phyloP scores from a whole-genome alignment of 2,797 vertebrate species.

The Sebastes baramenuke region DNA sequence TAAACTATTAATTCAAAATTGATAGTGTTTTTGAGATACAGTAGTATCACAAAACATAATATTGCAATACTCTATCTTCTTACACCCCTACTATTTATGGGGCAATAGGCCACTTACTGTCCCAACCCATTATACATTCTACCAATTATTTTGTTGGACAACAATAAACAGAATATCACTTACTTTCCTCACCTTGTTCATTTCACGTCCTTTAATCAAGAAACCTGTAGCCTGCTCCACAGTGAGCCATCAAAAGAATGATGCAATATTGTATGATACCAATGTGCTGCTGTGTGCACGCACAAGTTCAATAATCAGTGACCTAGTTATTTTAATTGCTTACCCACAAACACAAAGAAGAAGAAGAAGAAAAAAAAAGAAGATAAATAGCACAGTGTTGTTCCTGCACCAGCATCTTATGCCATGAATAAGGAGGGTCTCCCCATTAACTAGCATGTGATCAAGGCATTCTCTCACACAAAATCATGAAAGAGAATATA shows the following conservation, averaged over 20 bases:
- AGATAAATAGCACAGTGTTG: constrained; percentile 77
- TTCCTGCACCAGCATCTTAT: constrained; percentile 69
- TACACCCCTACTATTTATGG: constrained; percentile 13
- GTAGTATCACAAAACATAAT: too few species aligned
- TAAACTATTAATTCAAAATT: too few species aligned
- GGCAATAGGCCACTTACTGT: constrained; percentile 28
- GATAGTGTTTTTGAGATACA: too few species aligned
- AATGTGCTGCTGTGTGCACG: constrained; percentile 61
- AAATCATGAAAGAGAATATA: constrained; percentile 82
- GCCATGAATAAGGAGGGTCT: constrained; percentile 75
- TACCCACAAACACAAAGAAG: constrained; percentile 79
- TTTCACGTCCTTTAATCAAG: constrained; percentile 42
- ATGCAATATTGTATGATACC: constrained; percentile 70
- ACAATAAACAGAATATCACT: constrained; percentile 53
- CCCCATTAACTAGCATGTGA: constrained; percentile 78
- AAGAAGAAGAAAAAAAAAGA: constrained; percentile 45
- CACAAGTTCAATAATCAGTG: constrained; percentile 79
- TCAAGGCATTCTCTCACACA: constrained; percentile 77
- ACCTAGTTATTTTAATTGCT: constrained; percentile 87
- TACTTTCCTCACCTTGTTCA: constrained; percentile 49
- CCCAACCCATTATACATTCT: constrained; percentile 24
- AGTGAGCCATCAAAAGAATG: constrained; percentile 59
- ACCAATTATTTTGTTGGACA: constrained; percentile 40
- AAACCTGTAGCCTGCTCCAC: constrained; percentile 43
- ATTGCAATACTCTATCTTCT: background rate